Percentiles rank a stretch among this genome's conserved stretches.
These are phyloP conservation scores for Dendrolimus houi DNA, from an alignment of 2,888 invertebrate species.

Conservation along the genomic window DNA sequence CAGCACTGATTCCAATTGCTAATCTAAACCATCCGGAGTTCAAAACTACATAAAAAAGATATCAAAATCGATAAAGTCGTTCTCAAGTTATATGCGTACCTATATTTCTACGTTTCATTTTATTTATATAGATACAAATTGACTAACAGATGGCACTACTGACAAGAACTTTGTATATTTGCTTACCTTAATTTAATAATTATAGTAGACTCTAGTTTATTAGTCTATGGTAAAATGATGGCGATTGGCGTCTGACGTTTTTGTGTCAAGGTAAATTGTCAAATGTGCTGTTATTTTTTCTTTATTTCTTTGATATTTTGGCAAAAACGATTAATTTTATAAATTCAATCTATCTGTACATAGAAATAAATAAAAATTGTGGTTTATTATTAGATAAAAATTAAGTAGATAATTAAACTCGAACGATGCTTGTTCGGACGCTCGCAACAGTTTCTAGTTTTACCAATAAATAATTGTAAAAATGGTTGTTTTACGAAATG, in stretches of 20 bases:
- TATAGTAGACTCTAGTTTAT: too few relatives aligned
- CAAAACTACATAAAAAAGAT: too few relatives aligned
- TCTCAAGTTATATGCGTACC: too few relatives aligned
- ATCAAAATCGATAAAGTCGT: too few relatives aligned
- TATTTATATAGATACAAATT: too few relatives aligned
- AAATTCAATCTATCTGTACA: neutral
- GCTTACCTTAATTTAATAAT: too few relatives aligned
- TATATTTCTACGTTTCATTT: too few relatives aligned
- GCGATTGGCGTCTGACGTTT: conserved; percentile 29
- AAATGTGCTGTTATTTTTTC: conserved; percentile 15
- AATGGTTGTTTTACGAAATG: conserved; percentile 18
- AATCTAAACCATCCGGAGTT: too few relatives aligned
- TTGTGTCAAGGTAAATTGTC: conserved; percentile 51
- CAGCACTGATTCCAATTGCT: too few relatives aligned
- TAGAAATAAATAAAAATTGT: neutral
- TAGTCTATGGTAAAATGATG: conserved; percentile 14
- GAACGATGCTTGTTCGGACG: conserved; percentile 56
- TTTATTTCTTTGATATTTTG: conserved; percentile 1
- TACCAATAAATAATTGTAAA: conserved; percentile 9
- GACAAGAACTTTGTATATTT: too few relatives aligned
- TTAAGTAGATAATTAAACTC: neutral
- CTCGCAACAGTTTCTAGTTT: conserved; percentile 39
- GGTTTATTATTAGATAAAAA: neutral
- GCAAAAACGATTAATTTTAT: conserved; percentile 2
- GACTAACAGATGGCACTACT: too few relatives aligned